These are phyloP conservation scores for Bettongia penicillata DNA, from an alignment of 2,113 vertebrate species.

Conservation along the genomic window DNA sequence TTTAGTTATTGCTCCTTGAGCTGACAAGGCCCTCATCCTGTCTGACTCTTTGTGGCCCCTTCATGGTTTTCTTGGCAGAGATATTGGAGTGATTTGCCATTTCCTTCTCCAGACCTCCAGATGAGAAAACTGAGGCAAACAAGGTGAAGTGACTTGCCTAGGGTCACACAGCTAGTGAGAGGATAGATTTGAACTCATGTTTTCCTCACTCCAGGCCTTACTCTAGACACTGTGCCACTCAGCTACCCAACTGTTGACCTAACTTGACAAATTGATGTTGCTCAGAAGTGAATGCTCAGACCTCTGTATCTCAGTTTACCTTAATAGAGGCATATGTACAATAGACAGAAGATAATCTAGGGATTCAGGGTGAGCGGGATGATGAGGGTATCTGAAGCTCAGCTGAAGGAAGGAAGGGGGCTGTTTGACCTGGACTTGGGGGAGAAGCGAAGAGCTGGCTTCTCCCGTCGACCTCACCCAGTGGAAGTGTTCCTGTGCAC, in stretches of 20 bases:
- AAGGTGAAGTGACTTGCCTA: neutral
- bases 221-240: neutral
- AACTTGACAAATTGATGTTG: neutral
- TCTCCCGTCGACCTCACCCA: neutral
- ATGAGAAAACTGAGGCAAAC: neutral
- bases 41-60: too few species aligned
- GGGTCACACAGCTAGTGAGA: neutral
- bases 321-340: neutral
- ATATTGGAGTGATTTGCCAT: too few species aligned
- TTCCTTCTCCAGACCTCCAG: too few species aligned
- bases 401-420: neutral
- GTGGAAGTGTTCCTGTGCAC: neutral
- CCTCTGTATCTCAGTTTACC: neutral
- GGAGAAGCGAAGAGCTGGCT: neutral
- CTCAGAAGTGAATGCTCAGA: neutral
- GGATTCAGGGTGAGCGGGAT: accelerated
- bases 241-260: neutral
- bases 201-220: neutral
- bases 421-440: neutral
- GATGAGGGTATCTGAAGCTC: neutral
- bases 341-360: neutral
- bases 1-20: too few species aligned
- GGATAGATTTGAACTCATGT: neutral
- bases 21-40: too few species aligned
- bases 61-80: too few species aligned